Evolutionary conservation across 2,888 invertebrate species (phyloP).

Genomic region (Coronaproctus castanopsis): DNA sequence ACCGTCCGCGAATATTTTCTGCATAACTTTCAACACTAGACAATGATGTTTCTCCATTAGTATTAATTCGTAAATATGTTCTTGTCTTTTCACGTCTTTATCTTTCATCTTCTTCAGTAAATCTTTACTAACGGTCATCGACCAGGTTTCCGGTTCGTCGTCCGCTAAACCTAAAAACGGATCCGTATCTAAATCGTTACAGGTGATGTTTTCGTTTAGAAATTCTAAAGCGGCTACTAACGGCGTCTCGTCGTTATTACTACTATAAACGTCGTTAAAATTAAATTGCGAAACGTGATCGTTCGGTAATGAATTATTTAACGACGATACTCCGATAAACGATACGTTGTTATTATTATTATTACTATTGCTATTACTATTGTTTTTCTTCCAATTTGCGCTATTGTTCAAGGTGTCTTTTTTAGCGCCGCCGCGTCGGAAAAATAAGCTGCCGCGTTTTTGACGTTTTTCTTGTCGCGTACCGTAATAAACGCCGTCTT

Average conservation of each 20-base stretch:
- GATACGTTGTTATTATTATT: neutral
- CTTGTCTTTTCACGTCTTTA: constrained; percentile 77
- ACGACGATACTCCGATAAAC: too few relatives aligned
- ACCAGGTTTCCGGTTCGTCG: constrained; percentile 84
- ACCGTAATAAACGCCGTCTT: constrained; percentile 24
- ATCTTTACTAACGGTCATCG: constrained; percentile 71
- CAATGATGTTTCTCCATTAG: constrained; percentile 93
- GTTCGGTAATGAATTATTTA: neutral
- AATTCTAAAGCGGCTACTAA: constrained; percentile 50
- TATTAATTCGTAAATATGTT: constrained; percentile 90
- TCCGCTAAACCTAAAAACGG: constrained; percentile 57
- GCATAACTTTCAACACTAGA: constrained; percentile 80
- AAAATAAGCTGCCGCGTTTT: constrained; percentile 74
- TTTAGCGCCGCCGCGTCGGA: constrained; percentile 77
- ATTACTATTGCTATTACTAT: neutral
- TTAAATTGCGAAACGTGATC: neutral
- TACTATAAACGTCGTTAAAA: constrained; percentile 23
- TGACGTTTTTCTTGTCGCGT: constrained; percentile 65
- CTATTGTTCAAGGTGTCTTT: constrained; percentile 33
- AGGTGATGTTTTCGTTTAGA: constrained; percentile 35
- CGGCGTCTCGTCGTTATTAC: constrained; percentile 49
- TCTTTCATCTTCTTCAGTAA: constrained; percentile 41
- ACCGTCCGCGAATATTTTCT: constrained; percentile 79
- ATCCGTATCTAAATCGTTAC: constrained; percentile 59
- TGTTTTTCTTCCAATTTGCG: too few relatives aligned